These are phyloP conservation scores for Synergus itoensis DNA, from an alignment of 2,888 invertebrate genomes.

Conservation along the genomic window DNA sequence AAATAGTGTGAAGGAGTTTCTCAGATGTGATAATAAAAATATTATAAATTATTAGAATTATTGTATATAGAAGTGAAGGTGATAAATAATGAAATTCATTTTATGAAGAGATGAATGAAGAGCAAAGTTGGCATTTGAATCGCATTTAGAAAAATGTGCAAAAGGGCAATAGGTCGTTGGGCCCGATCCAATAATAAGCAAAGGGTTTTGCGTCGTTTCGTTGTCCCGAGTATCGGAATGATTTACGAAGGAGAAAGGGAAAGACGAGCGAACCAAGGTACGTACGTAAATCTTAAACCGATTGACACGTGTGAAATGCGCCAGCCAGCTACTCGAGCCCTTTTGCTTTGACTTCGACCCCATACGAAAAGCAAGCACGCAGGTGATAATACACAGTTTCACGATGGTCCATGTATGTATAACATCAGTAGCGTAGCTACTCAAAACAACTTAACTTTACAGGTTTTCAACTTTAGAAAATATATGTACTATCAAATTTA, in stretches of 20 bases:
- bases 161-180: constrained; percentile 32
- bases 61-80: not conserved
- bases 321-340: constrained; percentile 62
- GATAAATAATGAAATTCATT: not conserved
- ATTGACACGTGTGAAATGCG: constrained; percentile 76
- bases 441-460: not conserved
- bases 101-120: not conserved
- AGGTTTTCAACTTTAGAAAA: not conserved
- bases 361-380: constrained; percentile 38
- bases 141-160: constrained; percentile 12
- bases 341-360: constrained; percentile 60
- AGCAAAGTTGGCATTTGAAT: not conserved
- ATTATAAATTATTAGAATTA: not conserved
- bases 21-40: not conserved
- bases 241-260: constrained; percentile 68
- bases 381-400: constrained; percentile 4
- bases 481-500: too few species aligned
- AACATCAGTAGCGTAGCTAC: not conserved
- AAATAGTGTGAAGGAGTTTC: not conserved
- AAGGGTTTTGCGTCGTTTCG: constrained; percentile 59
- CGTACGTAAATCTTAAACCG: constrained; percentile 70
- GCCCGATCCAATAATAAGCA: constrained; percentile 59
- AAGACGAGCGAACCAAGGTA: constrained; percentile 55
- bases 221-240: constrained; percentile 59
- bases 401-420: not conserved